Conservation (phyloP, 2,797 vertebrate genomes). For the Oceanodroma leucorhoa region DNA sequence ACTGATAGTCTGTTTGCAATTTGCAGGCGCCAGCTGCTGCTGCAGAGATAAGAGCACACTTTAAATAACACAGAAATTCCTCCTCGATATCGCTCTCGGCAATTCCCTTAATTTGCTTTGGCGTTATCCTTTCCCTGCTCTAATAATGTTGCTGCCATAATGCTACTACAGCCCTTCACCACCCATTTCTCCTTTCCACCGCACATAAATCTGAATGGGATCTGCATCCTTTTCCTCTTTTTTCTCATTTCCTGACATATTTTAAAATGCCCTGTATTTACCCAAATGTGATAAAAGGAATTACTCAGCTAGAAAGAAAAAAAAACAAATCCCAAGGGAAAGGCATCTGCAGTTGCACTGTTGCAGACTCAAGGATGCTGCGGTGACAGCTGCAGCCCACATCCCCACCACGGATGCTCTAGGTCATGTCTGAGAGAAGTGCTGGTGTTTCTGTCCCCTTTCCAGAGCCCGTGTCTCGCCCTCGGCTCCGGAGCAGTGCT, state of each 20-base stretch:
- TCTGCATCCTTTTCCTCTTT: background rate
- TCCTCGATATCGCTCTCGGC: background rate
- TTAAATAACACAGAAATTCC: too few relatives aligned
- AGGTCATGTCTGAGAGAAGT: background rate
- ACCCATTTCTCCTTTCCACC: background rate
- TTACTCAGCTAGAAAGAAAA: background rate
- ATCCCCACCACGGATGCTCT: rapidly evolving
- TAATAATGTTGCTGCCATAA: rapidly evolving
- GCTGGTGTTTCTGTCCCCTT: background rate
- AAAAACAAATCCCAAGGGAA: background rate
- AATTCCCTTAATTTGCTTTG: background rate
- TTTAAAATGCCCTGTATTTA: background rate
- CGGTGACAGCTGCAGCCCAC: background rate
- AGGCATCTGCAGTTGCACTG: rapidly evolving
- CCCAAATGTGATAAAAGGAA: background rate
- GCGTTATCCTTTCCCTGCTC: background rate
- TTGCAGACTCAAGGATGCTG: background rate
- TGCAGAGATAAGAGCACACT: background rate
- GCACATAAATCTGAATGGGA: rapidly evolving
- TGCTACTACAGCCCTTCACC: background rate
- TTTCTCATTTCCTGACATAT: background rate
- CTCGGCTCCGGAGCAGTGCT: background rate
- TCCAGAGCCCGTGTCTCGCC: background rate
- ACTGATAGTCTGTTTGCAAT: background rate
- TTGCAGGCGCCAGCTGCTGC: background rate